Base-by-base conservation (phyloP, 1,140 invertebrate species). In the Melitaea cinxia region DNA sequence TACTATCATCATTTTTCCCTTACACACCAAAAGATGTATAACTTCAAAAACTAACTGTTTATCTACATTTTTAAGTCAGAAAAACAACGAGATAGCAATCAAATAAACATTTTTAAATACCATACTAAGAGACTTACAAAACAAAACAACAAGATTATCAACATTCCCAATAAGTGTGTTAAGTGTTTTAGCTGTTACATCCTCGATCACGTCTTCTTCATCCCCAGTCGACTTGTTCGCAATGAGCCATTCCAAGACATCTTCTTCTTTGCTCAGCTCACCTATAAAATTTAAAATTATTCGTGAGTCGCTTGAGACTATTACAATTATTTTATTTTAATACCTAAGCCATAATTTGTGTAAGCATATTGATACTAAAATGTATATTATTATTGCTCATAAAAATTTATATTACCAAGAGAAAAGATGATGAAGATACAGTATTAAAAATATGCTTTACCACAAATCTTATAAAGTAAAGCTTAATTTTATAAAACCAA, bases 161-260 rank as follows among this genome's bases (percentile, higher is more conserved):
- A 98, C 95, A 78, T 96, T 97, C 74, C 94, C 95, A 71, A 98
- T 97, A 9, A 98, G 92, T 9, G 96, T 97, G 64, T 95, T 94
- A 39, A 98, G 91, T 17, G 96, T 97, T 91, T 97, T 97, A 2
- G 95, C 93, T 0, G 96, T 97, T 10, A 98, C 97, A 84, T 98
- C 96, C 92, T 98, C 97, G 72, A 98, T 98, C 52, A 97, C 95
- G 82, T 98, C 97, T 80, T 97, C 97, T 82, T 98, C 97, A 80
- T 97, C 96, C 55, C 96, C 97, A 47, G 96, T 97, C 42, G 96
- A 97, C 90, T 98, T 97, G 88, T 97, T 97, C 68, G 96, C 94
- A 56, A 98, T 95, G 76, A 98, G 91, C 97, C 97, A 98, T 87
- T 98, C 96, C 72, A 98, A 91, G 4, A 98, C 97, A 88, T 98